A percentile compares a stretch with the other conserved stretches of the same genome.
Evolutionary conservation across 1,140 invertebrate genomes (phyloP).

Genomic region (Lethrus apterus): DNA sequence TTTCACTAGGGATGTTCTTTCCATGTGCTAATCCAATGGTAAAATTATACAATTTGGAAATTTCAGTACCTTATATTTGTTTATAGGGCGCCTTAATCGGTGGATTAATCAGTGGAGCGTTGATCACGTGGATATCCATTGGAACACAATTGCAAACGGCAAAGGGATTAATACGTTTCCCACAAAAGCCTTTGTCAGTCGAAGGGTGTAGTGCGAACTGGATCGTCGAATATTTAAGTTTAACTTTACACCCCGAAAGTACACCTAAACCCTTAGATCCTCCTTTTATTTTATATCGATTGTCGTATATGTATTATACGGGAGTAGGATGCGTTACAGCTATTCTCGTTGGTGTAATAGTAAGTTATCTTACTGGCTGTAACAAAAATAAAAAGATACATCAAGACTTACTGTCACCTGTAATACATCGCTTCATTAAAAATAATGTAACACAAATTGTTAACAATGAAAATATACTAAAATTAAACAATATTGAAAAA

Average conservation of each 20-base stretch:
- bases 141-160: slow-evolving; percentile 70
- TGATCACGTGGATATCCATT: slow-evolving; percentile 80
- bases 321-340: slow-evolving; percentile 59
- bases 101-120: slow-evolving; percentile 55
- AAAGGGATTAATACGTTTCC: slow-evolving; percentile 50
- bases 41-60: slow-evolving; percentile 27
- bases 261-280: slow-evolving; percentile 16
- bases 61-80: not conserved
- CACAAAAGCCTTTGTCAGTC: slow-evolving; percentile 51
- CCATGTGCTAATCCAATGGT: slow-evolving; percentile 63
- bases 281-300: slow-evolving; percentile 49
- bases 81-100: slow-evolving; percentile 71
- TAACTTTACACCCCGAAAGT: slow-evolving; percentile 19
- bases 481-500: not conserved
- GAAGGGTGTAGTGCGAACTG: slow-evolving; percentile 52
- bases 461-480: slow-evolving; percentile 1
- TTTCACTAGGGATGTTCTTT: slow-evolving; percentile 70
- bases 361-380: slow-evolving; percentile 38
- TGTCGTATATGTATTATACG: slow-evolving; percentile 63
- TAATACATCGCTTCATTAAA: slow-evolving; percentile 31
- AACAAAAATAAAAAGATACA: slow-evolving; percentile 33
- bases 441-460: slow-evolving; percentile 14
- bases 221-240: slow-evolving; percentile 30
- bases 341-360: slow-evolving; percentile 52
- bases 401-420: slow-evolving; percentile 40